Percentiles rank a stretch among this genome's conserved stretches.
Conservation (phyloP, 2,888 invertebrate species). For the Leptothorax acervorum region DNA sequence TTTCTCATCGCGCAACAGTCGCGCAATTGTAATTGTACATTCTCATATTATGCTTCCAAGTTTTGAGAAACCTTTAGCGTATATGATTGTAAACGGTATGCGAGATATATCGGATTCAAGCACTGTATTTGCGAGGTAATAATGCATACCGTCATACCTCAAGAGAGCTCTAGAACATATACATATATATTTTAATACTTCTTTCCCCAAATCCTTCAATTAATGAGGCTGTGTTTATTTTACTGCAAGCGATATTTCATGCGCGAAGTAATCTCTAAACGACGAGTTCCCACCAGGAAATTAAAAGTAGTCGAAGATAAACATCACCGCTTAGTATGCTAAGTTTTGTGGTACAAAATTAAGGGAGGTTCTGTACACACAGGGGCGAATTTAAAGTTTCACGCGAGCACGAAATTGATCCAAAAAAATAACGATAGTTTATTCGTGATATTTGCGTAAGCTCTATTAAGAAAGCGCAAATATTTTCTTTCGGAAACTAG, state of each 20-base stretch:
- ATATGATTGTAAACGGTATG: constrained; percentile 50
- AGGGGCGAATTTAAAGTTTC: constrained; percentile 26
- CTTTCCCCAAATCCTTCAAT: constrained; percentile 77
- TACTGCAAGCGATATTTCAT: constrained; percentile 64
- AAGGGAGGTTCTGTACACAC: constrained; percentile 33
- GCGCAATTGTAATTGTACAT: constrained; percentile 63
- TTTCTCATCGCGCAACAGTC: constrained; percentile 62
- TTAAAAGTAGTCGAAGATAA: constrained; percentile 66
- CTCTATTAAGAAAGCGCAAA: constrained; percentile 1
- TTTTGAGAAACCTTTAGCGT: constrained; percentile 56
- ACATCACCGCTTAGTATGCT: constrained; percentile 68
- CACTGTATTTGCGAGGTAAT: constrained; percentile 52
- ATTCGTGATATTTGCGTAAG: not conserved
- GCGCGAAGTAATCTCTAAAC: constrained; percentile 57
- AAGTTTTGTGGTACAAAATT: constrained; percentile 72
- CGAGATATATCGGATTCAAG: constrained; percentile 56
- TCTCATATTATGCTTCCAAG: constrained; percentile 65
- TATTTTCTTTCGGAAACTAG: constrained; percentile 20
- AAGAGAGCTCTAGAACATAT: constrained; percentile 19
- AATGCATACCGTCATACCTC: constrained; percentile 30
- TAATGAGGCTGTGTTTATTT: constrained; percentile 78
- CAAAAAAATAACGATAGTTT: not conserved
- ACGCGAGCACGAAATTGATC: not conserved
- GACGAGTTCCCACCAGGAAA: constrained; percentile 67
- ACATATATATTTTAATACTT: constrained; percentile 75